Percentiles rank a stretch among this genome's conserved stretches.
These are phyloP conservation scores for Amiota mariae DNA, from an alignment of 2,888 invertebrate genomes.

Conservation along the genomic window DNA sequence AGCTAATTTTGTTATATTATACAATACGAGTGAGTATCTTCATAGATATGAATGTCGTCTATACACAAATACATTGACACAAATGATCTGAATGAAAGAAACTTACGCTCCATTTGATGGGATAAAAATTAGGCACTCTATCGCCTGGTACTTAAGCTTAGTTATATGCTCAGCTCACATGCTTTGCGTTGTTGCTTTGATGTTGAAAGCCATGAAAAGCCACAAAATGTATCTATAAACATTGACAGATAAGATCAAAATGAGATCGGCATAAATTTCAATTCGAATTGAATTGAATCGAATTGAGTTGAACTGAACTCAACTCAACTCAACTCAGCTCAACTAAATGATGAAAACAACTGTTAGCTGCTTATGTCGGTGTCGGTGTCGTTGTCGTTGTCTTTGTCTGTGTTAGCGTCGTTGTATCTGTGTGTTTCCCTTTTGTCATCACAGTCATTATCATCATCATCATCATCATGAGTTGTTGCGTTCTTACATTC, in stretches of 20 bases:
- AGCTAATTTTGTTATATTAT: conserved; percentile 6
- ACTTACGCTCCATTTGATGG: conserved; percentile 26
- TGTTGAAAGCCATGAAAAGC: too few species aligned
- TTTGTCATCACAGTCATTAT: too few species aligned
- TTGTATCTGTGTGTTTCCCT: background rate
- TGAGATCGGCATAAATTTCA: conserved; percentile 23
- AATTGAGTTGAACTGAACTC: background rate
- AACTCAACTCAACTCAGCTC: too few species aligned
- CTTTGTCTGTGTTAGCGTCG: too few species aligned
- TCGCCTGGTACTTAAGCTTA: background rate
- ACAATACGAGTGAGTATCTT: too few species aligned
- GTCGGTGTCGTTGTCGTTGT: too few species aligned
- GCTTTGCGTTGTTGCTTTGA: background rate
- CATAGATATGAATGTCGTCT: too few species aligned
- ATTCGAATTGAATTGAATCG: background rate
- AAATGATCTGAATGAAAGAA: background rate
- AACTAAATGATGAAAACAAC: background rate
- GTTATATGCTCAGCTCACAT: conserved; percentile 9
- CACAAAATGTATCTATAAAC: conserved; percentile 2
- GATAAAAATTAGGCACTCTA: conserved; percentile 17
- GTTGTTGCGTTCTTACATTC: conserved; percentile 8
- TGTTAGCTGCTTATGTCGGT: background rate
- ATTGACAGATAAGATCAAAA: conserved; percentile 15
- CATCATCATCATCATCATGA: background rate
- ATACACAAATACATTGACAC: too few species aligned